These are phyloP conservation scores for Hyperoplus immaculatus DNA, from an alignment of 2,797 vertebrate genomes.

Conservation along the genomic window DNA sequence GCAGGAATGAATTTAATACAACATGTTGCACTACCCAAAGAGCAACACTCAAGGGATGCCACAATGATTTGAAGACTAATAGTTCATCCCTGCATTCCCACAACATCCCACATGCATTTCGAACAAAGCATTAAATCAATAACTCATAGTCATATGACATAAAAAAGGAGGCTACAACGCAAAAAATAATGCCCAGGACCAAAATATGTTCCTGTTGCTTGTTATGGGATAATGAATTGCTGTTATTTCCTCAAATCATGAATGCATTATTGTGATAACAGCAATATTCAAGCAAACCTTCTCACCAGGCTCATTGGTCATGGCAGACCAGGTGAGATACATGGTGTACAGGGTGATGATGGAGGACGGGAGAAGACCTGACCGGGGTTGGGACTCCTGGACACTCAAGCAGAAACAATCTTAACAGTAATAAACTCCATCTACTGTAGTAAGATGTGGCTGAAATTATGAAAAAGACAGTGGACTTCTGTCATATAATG, in stretches of 20 bases:
- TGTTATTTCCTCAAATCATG: background rate
- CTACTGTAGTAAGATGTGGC: too few species aligned
- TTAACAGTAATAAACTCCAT: too few species aligned
- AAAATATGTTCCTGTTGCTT: background rate
- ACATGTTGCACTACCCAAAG: background rate
- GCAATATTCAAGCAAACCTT: slow-evolving; percentile 2
- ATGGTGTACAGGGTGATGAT: slow-evolving; percentile 94
- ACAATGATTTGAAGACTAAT: too few species aligned
- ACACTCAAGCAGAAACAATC: slow-evolving; percentile 21
- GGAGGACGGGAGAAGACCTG: slow-evolving; percentile 95
- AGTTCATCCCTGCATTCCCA: too few species aligned
- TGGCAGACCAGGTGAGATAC: slow-evolving; percentile 96
- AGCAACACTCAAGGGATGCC: too few species aligned
- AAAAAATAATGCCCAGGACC: background rate
- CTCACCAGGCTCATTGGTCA: slow-evolving; percentile 95
- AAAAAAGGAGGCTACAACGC: background rate
- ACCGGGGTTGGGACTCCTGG: slow-evolving; percentile 89
- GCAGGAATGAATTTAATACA: background rate
- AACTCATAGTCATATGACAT: background rate
- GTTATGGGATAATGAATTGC: background rate
- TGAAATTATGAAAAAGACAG: too few species aligned
- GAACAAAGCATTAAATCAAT: background rate
- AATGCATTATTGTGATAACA: background rate
- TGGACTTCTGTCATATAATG: too few species aligned
- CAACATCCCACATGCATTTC: background rate